Evolutionary conservation across 2,888 invertebrate species (phyloP), one percentile per base, ranked within the genome.

Genomic region (Drosophila mimetica): DNA sequence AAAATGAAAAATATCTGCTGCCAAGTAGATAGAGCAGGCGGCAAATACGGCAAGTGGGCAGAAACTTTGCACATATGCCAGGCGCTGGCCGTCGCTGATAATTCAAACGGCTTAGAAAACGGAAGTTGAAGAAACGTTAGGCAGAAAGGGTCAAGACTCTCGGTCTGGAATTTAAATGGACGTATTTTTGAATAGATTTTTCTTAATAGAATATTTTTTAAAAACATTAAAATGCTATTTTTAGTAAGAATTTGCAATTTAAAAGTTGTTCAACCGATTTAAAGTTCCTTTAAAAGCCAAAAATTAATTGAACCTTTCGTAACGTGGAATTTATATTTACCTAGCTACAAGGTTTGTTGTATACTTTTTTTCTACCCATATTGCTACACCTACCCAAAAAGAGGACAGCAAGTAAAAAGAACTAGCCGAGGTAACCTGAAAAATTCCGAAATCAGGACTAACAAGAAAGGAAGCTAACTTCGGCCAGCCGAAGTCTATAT

Each of bases 51-150:
- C 74, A 82, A 78, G 75, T 78, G 78, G 72, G 75, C 75, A 79
- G 80, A 78, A 79, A 76, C 78, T 80, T 77, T 79, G 79, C 80
- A 70, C 77, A 79, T 77, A 80, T 80, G 79, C 79, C 80, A 73
- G 75, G 67, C 57, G 28, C 8, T 39, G 51, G 51, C 37, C 55
- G 60, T 46, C 46, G 46, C 46, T 46, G 46, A 46, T 46, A 46
- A 46, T 46, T 46, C 46, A 54, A 42, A 60, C 42, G 32, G 47
- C 57, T 54, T 63, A 57, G 64, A 55, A 55, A 70, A 77, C 78
- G 81, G 81, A 79, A 46, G 73, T 71, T 25, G 67, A 73, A 75
- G 72, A 63, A 80, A 75, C 73, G 64, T 71, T 18, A 60, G 25
- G 65, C 76, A 63, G 76, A 76, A 81, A 73, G 46, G 39, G 47